Percentiles rank a stretch among this genome's conserved stretches.
Evolutionary conservation across 1,140 invertebrate species (phyloP).

Genomic region (Neuroterus valhalla): DNA sequence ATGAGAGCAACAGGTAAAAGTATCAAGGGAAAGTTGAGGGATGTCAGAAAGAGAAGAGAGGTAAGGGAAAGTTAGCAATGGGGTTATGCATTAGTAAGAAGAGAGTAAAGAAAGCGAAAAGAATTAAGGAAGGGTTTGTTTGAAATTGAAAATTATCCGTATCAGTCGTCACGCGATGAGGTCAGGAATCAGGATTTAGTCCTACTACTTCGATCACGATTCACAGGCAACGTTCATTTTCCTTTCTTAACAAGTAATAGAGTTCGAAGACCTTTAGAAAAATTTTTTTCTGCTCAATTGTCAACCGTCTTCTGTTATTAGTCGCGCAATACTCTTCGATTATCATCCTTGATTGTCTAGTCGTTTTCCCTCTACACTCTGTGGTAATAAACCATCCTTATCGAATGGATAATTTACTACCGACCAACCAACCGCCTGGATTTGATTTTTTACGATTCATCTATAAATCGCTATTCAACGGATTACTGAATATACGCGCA

Average conservation of each 20-base stretch:
- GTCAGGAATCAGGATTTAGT: neutral
- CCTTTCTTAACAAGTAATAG: neutral
- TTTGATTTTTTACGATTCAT: neutral
- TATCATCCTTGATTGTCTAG: neutral
- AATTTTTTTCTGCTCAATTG: neutral
- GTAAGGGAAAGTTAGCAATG: no score
- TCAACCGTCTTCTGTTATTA: neutral
- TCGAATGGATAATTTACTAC: neutral
- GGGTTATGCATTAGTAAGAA: no score
- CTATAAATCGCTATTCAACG: neutral
- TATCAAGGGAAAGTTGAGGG: no score
- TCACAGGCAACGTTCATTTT: slow-evolving; percentile 7
- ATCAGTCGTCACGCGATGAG: neutral
- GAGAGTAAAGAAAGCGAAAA: no score
- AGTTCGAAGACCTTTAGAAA: slow-evolving; percentile 10
- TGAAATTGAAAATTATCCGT: slow-evolving; percentile 16
- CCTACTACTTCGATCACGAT: neutral
- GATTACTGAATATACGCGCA: neutral
- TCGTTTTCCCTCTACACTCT: neutral
- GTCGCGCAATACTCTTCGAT: slow-evolving; percentile 2
- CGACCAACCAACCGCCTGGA: neutral
- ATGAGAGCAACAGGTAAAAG: no score
- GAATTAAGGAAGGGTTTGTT: neutral
- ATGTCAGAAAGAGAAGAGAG: no score
- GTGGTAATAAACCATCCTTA: neutral